These are phyloP conservation scores for Salmo trutta DNA, from an alignment of 2,797 vertebrate species.

Conservation along the genomic window DNA sequence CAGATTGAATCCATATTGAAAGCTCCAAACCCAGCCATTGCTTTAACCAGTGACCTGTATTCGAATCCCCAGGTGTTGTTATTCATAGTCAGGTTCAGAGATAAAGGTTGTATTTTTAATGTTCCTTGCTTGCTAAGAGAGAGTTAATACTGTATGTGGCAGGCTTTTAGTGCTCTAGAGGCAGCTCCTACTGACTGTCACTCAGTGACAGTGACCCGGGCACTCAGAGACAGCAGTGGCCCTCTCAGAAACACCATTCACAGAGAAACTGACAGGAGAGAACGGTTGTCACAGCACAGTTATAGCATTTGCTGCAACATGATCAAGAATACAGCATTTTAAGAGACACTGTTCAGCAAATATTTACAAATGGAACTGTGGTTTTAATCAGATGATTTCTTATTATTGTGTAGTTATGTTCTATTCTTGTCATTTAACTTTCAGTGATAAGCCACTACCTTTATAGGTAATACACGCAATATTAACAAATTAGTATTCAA, in stretches of 20 bases:
- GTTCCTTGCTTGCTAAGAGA: conserved; percentile 47
- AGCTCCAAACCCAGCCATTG: not conserved
- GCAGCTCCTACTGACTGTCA: conserved; percentile 48
- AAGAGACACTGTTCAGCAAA: too few species aligned
- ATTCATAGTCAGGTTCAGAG: conserved; percentile 14
- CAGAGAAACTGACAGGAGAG: not conserved
- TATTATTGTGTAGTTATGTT: too few species aligned
- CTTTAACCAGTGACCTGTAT: conserved; percentile 40
- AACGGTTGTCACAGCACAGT: conserved; percentile 8
- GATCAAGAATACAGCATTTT: too few species aligned
- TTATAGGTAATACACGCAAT: too few species aligned
- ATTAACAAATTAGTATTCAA: too few species aligned
- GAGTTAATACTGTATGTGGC: conserved; percentile 57
- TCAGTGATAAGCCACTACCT: too few species aligned
- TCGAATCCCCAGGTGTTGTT: conserved; percentile 26
- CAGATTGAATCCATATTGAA: not conserved
- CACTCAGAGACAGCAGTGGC: conserved; percentile 31
- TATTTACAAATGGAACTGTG: too few species aligned
- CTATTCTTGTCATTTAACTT: too few species aligned
- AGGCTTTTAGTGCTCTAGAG: conserved; percentile 45
- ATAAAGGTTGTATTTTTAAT: conserved; percentile 53
- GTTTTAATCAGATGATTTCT: too few species aligned
- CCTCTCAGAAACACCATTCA: not conserved
- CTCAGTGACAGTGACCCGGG: conserved; percentile 28
- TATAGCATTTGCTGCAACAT: not conserved